Percentiles rank a stretch among this genome's conserved stretches.
These are phyloP conservation scores for Abscondita cerata DNA, from an alignment of 2,888 invertebrate genomes.

Conservation along the genomic window DNA sequence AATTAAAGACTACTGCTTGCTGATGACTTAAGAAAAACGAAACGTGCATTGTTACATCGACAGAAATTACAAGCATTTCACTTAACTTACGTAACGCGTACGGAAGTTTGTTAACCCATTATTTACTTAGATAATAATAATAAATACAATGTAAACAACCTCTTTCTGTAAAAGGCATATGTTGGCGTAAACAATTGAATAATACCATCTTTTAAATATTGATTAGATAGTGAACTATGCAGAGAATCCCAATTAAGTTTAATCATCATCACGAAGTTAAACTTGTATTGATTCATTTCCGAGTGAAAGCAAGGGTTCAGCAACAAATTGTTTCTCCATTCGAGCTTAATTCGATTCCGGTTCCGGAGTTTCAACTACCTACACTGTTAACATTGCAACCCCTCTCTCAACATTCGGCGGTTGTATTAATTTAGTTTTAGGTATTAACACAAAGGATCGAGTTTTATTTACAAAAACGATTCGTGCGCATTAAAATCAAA, in stretches of 20 bases:
- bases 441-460: slow-evolving; percentile 22
- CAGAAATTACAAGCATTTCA: no score
- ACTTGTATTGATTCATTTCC: slow-evolving; percentile 48
- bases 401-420: slow-evolving; percentile 29
- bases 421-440: slow-evolving; percentile 28
- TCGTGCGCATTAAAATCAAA: background rate
- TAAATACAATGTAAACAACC: background rate
- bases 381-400: slow-evolving; percentile 37
- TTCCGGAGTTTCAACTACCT: slow-evolving; percentile 44
- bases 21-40: no score
- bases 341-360: slow-evolving; percentile 51
- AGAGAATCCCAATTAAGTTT: slow-evolving; percentile 42
- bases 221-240: slow-evolving; percentile 34
- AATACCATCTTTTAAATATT: slow-evolving; percentile 16
- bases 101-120: slow-evolving; percentile 2
- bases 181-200: slow-evolving; percentile 12
- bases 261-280: slow-evolving; percentile 45
- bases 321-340: slow-evolving; percentile 50
- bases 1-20: no score
- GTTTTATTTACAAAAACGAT: background rate
- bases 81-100: background rate
- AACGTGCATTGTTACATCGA: no score
- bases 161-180: background rate
- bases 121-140: background rate
- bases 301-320: slow-evolving; percentile 44